Conservation (phyloP, 2,797 vertebrate genomes). For the Pangasius macronema region DNA sequence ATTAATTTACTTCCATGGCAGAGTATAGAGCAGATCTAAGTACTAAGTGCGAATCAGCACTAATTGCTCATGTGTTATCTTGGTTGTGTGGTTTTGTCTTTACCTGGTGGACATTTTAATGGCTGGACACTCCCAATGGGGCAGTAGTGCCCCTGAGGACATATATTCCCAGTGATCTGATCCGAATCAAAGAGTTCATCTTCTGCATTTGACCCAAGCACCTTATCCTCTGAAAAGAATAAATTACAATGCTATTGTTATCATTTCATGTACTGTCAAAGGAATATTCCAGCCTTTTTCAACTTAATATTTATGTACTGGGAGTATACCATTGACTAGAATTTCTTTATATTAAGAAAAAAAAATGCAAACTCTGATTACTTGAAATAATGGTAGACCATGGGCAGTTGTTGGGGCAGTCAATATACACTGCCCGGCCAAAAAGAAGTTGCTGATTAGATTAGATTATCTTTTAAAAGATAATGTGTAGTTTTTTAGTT, state of each 20-base stretch:
- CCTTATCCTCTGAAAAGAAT: constrained; percentile 35
- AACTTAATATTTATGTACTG: not conserved
- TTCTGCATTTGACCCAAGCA: not conserved
- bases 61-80: not conserved
- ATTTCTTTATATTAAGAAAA: not conserved
- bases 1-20: not conserved
- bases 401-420: too few species aligned
- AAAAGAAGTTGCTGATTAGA: too few species aligned
- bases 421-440: not conserved
- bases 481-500: too few species aligned
- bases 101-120: constrained; percentile 78
- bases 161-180: constrained; percentile 73
- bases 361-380: not conserved
- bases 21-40: not conserved
- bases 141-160: constrained; percentile 80
- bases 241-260: not conserved
- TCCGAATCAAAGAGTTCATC: constrained; percentile 34
- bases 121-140: constrained; percentile 73
- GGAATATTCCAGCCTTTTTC: not conserved
- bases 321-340: not conserved
- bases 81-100: constrained; percentile 51
- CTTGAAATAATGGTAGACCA: not conserved
- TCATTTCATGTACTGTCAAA: not conserved
- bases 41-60: not conserved
- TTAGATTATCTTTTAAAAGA: too few species aligned